Percentiles rank a stretch among this genome's conserved stretches.
These are phyloP conservation scores for Lutra lutra DNA, from an alignment of 2,797 vertebrate species.

Conservation along the genomic window DNA sequence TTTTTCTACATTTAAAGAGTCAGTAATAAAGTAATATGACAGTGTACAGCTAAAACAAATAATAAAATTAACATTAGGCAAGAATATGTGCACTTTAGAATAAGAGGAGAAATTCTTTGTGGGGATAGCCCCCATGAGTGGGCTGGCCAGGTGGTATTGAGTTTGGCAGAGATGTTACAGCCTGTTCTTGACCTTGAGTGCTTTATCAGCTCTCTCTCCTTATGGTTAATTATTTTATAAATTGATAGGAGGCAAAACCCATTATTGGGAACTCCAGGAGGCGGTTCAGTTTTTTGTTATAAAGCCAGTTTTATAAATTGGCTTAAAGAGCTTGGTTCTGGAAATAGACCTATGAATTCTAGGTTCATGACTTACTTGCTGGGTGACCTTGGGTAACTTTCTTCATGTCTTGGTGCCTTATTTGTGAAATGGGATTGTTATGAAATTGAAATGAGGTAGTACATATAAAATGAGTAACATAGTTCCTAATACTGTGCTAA, in stretches of 20 bases:
- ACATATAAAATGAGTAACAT: background rate
- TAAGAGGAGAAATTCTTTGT: background rate
- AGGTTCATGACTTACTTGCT: slow-evolving; percentile 27
- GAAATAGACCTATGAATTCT: background rate
- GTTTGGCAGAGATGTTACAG: background rate
- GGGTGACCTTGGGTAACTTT: background rate
- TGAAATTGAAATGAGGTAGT: background rate
- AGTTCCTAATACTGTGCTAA: background rate
- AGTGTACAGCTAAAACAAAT: background rate
- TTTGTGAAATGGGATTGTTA: slow-evolving; percentile 41
- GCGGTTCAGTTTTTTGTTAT: background rate
- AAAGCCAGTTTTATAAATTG: slow-evolving; percentile 27
- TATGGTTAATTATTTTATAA: slow-evolving; percentile 62
- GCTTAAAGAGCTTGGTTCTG: slow-evolving; percentile 46
- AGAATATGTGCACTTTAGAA: background rate
- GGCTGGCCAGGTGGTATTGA: background rate
- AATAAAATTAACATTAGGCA: background rate
- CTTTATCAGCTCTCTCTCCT: slow-evolving; percentile 18
- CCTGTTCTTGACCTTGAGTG: slow-evolving; percentile 5
- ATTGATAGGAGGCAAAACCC: background rate
- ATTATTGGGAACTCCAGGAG: background rate
- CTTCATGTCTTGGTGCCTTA: background rate
- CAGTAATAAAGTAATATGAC: slow-evolving; percentile 14
- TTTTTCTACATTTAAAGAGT: slow-evolving; percentile 40
- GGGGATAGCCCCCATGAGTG: background rate